phyloP scores from a whole-genome alignment of 64 coral and sea anemone species.

The Platygyra sinensis region DNA sequence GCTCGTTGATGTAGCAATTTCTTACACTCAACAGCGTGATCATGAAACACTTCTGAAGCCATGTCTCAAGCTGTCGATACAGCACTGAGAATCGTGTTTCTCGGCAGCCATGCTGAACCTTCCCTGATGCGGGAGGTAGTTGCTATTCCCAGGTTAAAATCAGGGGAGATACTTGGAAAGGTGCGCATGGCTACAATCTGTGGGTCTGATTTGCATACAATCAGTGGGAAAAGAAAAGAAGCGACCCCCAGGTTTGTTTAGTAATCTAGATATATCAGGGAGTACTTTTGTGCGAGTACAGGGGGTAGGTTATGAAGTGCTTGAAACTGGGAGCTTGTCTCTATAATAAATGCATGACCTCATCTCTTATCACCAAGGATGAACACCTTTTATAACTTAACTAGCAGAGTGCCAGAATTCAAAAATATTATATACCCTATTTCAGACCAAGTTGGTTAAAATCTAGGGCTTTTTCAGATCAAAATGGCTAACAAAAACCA shows the following conservation, averaged over 20 bases:
- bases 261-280: background rate
- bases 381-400: too few relatives aligned
- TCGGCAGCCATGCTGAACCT: slow-evolving; percentile 42
- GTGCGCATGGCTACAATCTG: slow-evolving; percentile 80
- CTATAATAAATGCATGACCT: too few relatives aligned
- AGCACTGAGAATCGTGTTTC: slow-evolving; percentile 10
- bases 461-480: too few relatives aligned
- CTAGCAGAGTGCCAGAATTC: too few relatives aligned
- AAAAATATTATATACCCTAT: too few relatives aligned
- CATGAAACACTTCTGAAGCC: background rate
- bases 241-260: slow-evolving; percentile 65
- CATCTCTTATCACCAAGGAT: too few relatives aligned
- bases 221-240: slow-evolving; percentile 78
- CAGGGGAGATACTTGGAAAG: slow-evolving; percentile 92
- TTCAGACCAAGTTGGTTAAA: too few relatives aligned
- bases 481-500: too few relatives aligned
- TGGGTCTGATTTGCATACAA: slow-evolving; percentile 94
- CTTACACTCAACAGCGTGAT: too few relatives aligned
- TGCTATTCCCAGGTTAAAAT: slow-evolving; percentile 53
- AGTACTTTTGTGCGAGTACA: too few relatives aligned
- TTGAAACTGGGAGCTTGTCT: too few relatives aligned
- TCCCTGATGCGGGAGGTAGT: slow-evolving; percentile 58
- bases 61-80: background rate
- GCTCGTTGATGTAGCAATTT: background rate
- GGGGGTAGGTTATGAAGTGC: too few relatives aligned